Conservation (phyloP, 2,113 vertebrate genomes). For the Stigmatopora nigra region DNA sequence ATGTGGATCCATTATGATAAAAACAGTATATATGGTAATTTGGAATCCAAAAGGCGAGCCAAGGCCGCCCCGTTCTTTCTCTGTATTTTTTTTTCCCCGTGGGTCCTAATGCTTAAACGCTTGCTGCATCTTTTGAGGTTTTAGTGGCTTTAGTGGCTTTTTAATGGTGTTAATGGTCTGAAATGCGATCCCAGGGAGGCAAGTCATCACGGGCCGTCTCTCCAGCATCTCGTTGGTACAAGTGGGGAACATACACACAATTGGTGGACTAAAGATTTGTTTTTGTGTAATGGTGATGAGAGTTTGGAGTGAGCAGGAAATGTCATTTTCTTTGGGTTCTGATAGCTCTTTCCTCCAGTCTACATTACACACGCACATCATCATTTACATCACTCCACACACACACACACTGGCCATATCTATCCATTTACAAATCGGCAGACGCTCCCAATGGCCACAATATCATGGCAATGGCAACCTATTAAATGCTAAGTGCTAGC, state of each 20-base stretch:
- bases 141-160: slow-evolving; percentile 71
- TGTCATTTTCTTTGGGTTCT: slow-evolving; percentile 18
- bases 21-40: neutral
- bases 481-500: slow-evolving; percentile 65
- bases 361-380: neutral
- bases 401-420: slow-evolving; percentile 14
- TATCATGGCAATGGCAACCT: slow-evolving; percentile 55
- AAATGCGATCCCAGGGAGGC: slow-evolving; percentile 65
- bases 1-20: neutral
- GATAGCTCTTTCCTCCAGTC: slow-evolving; percentile 12
- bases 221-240: slow-evolving; percentile 40
- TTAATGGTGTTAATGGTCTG: slow-evolving; percentile 72
- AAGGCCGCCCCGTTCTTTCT: slow-evolving; percentile 10
- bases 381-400: neutral
- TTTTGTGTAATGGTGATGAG: slow-evolving; percentile 27
- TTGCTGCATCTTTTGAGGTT: slow-evolving; percentile 64
- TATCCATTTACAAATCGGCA: slow-evolving; percentile 34
- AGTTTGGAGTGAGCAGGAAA: slow-evolving; percentile 40
- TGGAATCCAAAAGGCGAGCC: neutral
- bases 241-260: slow-evolving; percentile 21
- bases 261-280: slow-evolving; percentile 12
- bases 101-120: slow-evolving; percentile 64
- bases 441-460: slow-evolving; percentile 39
- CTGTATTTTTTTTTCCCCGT: slow-evolving; percentile 40
- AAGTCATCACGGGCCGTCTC: slow-evolving; percentile 58